These are phyloP conservation scores for Caloenas nicobarica DNA, from an alignment of 2,113 vertebrate genomes.

Conservation along the genomic window DNA sequence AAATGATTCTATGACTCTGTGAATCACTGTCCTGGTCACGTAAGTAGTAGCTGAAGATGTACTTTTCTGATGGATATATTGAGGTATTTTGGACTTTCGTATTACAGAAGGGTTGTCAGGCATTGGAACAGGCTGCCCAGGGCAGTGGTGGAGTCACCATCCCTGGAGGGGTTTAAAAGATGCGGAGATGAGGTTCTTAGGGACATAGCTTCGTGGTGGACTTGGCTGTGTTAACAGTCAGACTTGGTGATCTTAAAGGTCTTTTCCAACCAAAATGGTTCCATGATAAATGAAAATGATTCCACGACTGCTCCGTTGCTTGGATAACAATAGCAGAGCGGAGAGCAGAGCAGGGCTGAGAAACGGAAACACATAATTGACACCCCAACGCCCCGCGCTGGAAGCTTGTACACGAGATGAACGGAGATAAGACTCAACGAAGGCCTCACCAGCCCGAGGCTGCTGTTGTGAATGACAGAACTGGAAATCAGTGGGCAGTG, in stretches of 20 bases:
- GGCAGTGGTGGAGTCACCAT: too few species aligned
- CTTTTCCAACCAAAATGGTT: too few species aligned
- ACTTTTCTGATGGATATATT: background rate
- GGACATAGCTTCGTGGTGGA: too few species aligned
- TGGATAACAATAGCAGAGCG: background rate
- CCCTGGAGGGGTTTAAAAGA: too few species aligned
- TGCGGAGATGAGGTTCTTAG: too few species aligned
- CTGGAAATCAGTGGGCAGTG: background rate
- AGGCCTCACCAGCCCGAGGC: too few species aligned
- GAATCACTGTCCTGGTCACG: background rate
- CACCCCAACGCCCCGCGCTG: background rate
- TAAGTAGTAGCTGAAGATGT: background rate
- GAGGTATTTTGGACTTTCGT: background rate
- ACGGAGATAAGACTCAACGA: too few species aligned
- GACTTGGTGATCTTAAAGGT: too few species aligned
- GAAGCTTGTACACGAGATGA: background rate
- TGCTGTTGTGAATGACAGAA: background rate
- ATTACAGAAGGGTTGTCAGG: background rate
- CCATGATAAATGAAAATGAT: too few species aligned
- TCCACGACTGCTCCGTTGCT: background rate
- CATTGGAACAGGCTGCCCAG: too few species aligned
- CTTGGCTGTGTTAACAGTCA: too few species aligned
- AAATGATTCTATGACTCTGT: too few species aligned
- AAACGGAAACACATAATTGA: background rate
- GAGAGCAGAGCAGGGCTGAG: background rate